Base-by-base conservation (phyloP, 2,888 invertebrate genomes). In the Drosophila bunnanda region DNA sequence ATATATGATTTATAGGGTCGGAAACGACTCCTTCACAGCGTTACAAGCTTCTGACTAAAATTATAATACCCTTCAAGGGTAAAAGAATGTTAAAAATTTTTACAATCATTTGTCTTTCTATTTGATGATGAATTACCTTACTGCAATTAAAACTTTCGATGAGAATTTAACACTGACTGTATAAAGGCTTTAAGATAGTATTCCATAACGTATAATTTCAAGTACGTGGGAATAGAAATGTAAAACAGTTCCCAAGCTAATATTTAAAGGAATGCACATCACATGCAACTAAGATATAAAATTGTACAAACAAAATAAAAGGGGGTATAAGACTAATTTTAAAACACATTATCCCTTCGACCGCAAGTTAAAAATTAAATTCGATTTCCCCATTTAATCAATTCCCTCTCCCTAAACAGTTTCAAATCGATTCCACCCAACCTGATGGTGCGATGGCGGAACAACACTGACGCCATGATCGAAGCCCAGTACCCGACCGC, bases 401-500 rank as follows among this genome's bases (percentile, higher is more conserved):
- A 25, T 30, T 30, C 7, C 22, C 10, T 15, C 15, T 15, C 15
- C 17, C 28, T 22, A 15, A 34, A 71, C 79, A 94, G 93, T 88
- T 92, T 93, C 78, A 93, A 94, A 87, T 93, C 92, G 64, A 91
- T 92, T 79, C 91, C 92, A 72, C 91, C 92, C 61, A 92, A 92
- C 82, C 87, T 92, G 74, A 92, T 92, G 92, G 94, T 94, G 84
- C 94, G 94, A 87, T 94, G 94, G 90, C 94, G 94, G 20, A 93
- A 94, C 55, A 94, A 94, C 89, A 91, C 92, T 58, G 92, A 93
- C 81, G 91, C 93, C 75, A 92, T 94, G 91, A 93, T 95, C 82
- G 95, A 95, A 90, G 94, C 95, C 75, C 95, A 95, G 90, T 94
- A 94, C 90, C 95, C 95, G 73, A 94, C 95, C 83, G 82, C 91